Base-by-base conservation (phyloP, 2,888 invertebrate species). In the Pseudococcus viburni region DNA sequence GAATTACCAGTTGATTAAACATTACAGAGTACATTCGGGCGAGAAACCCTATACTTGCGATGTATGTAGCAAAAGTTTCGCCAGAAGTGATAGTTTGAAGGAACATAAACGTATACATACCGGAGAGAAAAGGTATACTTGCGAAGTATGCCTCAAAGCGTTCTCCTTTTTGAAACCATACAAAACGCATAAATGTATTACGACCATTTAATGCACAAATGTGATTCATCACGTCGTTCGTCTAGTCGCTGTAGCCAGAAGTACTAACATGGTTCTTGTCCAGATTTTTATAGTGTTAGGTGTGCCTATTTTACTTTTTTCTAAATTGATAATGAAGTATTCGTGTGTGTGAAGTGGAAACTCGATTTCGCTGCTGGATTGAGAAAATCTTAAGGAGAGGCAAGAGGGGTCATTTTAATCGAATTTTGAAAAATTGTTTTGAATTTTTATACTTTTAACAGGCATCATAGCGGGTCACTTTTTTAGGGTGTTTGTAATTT, bases 1-100 rank as follows among this genome's bases (percentile, higher is more conserved):
- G 9, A 90, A 90, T 33, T 90, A 90, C 64, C 90, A 90, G 17
- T 89, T 90, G 22, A 90, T 90, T 11, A 90, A 90, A 85, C 90
- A 90, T 86, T 90, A 90, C 59, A 88, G 90, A 15, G 90, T 90
- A n/a, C 90, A 90, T 88, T 90, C 90, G 0, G 92, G 92, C 3
- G 92, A 92, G 89, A 91, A 91, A 89, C 91, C 92, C 5, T 91
- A 92, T 89, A 91, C 92, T 77, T 93, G 93, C 90, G 92, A 92
- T 90, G 91, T 93, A 85, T 93, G 93, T 90, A 92, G 92, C 89
- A 92, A 92, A 90, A 91, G 92, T 39, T 92, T 92, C 89, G 91
- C 91, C 86, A 90, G 92, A 8, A 91, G 91, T 85, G 92, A 92
- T 89, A 92, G 92, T 89, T 90, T 92, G 6, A 91, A 91, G 88